These are phyloP conservation scores for Tyto alba DNA, from an alignment of 2,113 vertebrate species.

Conservation along the genomic window DNA sequence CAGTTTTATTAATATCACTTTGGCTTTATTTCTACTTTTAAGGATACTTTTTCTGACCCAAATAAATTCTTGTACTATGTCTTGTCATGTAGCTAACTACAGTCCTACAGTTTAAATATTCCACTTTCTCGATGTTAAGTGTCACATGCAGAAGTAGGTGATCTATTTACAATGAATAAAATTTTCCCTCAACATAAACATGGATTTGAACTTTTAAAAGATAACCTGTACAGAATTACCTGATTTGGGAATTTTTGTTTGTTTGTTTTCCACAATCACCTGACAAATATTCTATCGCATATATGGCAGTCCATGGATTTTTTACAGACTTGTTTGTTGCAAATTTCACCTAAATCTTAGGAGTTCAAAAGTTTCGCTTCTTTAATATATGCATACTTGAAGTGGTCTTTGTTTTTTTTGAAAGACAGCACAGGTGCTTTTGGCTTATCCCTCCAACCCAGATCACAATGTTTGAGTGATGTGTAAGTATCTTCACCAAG, in stretches of 20 bases:
- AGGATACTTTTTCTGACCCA: not conserved
- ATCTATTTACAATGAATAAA: not conserved
- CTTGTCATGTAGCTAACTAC: not conserved
- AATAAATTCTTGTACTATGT: conserved; percentile 4
- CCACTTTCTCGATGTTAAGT: not conserved
- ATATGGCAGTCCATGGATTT: not conserved
- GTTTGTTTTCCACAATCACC: not conserved
- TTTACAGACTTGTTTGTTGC: not conserved
- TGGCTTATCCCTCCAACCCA: not conserved
- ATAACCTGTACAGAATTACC: not conserved
- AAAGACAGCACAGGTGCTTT: not conserved
- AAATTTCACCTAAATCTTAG: not conserved
- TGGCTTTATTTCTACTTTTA: conserved; percentile 15
- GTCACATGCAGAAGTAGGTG: not conserved
- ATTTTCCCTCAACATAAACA: not conserved
- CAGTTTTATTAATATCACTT: conserved; percentile 17
- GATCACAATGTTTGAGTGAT: not conserved
- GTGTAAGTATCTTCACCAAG: not conserved
- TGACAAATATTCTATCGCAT: not conserved
- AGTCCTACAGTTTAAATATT: not conserved
- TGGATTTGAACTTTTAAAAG: not conserved
- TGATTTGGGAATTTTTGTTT: not conserved
- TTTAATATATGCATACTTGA: not conserved
- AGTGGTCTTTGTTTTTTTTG: not conserved
- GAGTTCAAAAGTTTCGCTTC: not conserved